Evolutionary conservation across 2,888 invertebrate genomes (phyloP).

Genomic region (Mythimna pallens): DNA sequence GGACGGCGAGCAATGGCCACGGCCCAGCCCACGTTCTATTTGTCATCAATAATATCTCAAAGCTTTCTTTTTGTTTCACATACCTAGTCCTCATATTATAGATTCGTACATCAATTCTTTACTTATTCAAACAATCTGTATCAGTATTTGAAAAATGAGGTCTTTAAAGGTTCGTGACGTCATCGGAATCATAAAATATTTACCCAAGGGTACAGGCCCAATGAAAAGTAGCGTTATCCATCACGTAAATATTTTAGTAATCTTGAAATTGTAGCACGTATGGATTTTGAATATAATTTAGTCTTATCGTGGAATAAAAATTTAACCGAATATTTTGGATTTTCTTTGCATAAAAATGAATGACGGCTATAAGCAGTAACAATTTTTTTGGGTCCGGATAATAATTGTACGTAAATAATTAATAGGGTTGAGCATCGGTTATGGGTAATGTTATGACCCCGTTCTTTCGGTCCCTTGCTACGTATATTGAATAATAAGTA

Average conservation of each 20-base stretch:
- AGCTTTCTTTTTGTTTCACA: neutral
- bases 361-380: neutral
- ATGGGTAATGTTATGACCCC: conserved; percentile 30
- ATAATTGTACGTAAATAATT: conserved; percentile 49
- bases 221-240: conserved; percentile 58
- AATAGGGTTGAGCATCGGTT: conserved; percentile 38
- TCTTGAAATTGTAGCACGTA: conserved; percentile 51
- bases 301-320: neutral
- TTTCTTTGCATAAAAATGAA: conserved; percentile 2
- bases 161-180: conserved; percentile 56
- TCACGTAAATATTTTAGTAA: conserved; percentile 61
- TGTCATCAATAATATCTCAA: neutral
- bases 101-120: conserved; percentile 35
- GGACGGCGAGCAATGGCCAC: too few relatives aligned
- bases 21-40: neutral
- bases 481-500: conserved; percentile 39
- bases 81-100: too few relatives aligned
- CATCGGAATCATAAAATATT: conserved; percentile 61
- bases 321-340: neutral
- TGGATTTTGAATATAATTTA: conserved; percentile 42
- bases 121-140: conserved; percentile 61
- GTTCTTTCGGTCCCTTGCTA: conserved; percentile 25
- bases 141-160: conserved; percentile 55
- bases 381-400: conserved; percentile 15
- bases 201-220: conserved; percentile 49